Conservation (phyloP, 2,797 vertebrate species). For the Hyperoplus immaculatus region DNA sequence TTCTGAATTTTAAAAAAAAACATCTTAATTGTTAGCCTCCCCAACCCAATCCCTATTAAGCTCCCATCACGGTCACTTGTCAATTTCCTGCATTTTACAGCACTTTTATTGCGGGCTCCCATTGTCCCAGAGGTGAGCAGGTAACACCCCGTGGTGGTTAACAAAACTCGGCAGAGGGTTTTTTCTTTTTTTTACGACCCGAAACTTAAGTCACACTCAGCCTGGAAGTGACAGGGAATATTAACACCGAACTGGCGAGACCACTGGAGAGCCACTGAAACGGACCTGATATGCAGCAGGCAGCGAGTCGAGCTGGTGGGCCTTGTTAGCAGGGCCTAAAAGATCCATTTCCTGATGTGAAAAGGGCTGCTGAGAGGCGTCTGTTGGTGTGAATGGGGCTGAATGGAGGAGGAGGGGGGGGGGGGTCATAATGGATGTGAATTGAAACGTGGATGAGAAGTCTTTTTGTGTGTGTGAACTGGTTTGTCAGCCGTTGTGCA, state of each 20-base stretch:
- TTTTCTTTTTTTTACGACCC: conserved; percentile 56
- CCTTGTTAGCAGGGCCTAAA: conserved; percentile 59
- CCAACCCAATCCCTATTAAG: conserved; percentile 13
- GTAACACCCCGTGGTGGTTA: conserved; percentile 68
- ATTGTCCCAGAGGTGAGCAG: conserved; percentile 75
- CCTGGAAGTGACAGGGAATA: conserved; percentile 57
- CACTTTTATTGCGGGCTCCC: conserved; percentile 63
- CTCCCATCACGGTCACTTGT: conserved; percentile 56
- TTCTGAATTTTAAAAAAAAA: not conserved
- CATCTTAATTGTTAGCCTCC: conserved; percentile 20
- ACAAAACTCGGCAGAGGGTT: conserved; percentile 56
- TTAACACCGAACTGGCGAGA: conserved; percentile 68
- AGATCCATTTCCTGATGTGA: conserved; percentile 68
- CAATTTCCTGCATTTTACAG: conserved; percentile 75
- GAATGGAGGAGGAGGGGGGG: conserved; percentile 18
- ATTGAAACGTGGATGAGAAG: conserved; percentile 58
- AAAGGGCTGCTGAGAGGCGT: conserved; percentile 66
- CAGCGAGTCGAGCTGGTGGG: conserved; percentile 42
- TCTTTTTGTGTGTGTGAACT: conserved; percentile 53
- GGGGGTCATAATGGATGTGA: conserved; percentile 65
- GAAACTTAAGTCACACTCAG: conserved; percentile 64
- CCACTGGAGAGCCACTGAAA: conserved; percentile 31
- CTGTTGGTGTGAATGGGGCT: conserved; percentile 60
- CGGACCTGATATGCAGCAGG: conserved; percentile 39
- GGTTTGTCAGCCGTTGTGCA: conserved; percentile 37